Evolutionary conservation across 30 jellyfish, hydroid and myxozoan genomes (phyloP), one percentile per base, ranked within the genome.

Genomic region (Aurelia aurita): DNA sequence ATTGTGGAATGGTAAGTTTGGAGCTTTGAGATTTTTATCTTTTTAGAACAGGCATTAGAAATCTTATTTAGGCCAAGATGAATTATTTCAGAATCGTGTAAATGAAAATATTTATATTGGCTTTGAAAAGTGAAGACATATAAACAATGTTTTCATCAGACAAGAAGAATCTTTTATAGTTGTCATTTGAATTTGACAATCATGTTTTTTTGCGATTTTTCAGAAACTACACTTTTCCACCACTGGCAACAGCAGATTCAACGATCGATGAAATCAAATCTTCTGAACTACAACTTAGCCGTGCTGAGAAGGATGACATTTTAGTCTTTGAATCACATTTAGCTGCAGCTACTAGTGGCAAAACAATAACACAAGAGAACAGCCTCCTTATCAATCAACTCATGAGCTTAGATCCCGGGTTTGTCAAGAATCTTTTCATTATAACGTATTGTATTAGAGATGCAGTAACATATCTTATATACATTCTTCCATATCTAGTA

Each of bases 331-430:
- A 92, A 72, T 77, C 97, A 15, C 98, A 92, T 75, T 61, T 92
- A 15, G 98, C 98, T 29, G 98, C 98, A 15, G 98, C 98, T 15
- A 92, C 98, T 14, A 84, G 84, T 28, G 97, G 98, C 22, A 61
- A 76, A 22, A 63, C 80, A 13, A 92, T 92, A 5, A 80, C 98
- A 5, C 94, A 92, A 61, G 93, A 96, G 19, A 87, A 89, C 74
- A 92, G 98, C 83, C 87, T 87, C 86, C 87, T 92, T 73, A 69
- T 86, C 71, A 86, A 82, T 46, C 97, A 92, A 80, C 91, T 92
- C 44, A 72, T 92, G 64, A 92, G 97, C 57, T 84, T 92, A 51
- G 97, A 92, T 54, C 96, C 98, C 15, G 69, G 96, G 96, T 80
- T 26, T 61, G 70, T 31, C 12, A 39, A 5, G 15, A 39, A 39